A percentile compares a stretch with the other conserved stretches of the same genome.
These are phyloP conservation scores for Thunnus albacares DNA, from an alignment of 2,797 vertebrate species.

Conservation along the genomic window DNA sequence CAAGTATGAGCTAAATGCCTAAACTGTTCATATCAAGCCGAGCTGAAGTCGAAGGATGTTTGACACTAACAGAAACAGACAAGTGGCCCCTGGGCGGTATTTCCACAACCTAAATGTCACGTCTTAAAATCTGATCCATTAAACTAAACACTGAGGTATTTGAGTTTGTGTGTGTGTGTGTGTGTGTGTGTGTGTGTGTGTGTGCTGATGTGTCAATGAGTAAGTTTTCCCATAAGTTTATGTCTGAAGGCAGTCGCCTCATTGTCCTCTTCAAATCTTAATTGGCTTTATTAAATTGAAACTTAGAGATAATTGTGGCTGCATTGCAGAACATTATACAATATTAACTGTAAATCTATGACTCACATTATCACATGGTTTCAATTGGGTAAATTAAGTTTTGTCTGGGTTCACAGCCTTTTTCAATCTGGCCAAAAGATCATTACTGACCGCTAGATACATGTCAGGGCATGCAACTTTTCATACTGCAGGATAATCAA, in stretches of 20 bases:
- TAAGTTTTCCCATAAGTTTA: neutral
- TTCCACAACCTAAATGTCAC: neutral
- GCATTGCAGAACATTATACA: neutral
- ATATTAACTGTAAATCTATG: neutral
- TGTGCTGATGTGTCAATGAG: neutral
- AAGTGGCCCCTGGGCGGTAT: neutral
- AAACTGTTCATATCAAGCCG: neutral
- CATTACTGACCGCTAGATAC: neutral
- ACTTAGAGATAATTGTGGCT: neutral
- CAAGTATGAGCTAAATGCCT: neutral
- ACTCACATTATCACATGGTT: conserved; percentile 50
- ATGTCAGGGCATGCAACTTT: neutral
- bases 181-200: no score
- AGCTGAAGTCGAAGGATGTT: conserved; percentile 1
- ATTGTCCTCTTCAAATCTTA: neutral
- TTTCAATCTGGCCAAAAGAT: neutral
- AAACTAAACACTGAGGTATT: neutral
- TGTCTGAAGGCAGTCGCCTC: conserved; percentile 2
- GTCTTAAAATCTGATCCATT: conserved; percentile 6
- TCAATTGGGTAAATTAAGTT: conserved; percentile 33
- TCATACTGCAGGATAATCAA: neutral
- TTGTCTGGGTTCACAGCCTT: neutral
- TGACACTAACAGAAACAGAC: neutral
- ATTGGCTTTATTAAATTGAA: neutral
- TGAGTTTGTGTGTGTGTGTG: neutral